Percentiles rank a stretch among this genome's conserved stretches.
These are phyloP conservation scores for Polypedilum pembai DNA, from an alignment of 1,140 invertebrate species.

Conservation along the genomic window DNA sequence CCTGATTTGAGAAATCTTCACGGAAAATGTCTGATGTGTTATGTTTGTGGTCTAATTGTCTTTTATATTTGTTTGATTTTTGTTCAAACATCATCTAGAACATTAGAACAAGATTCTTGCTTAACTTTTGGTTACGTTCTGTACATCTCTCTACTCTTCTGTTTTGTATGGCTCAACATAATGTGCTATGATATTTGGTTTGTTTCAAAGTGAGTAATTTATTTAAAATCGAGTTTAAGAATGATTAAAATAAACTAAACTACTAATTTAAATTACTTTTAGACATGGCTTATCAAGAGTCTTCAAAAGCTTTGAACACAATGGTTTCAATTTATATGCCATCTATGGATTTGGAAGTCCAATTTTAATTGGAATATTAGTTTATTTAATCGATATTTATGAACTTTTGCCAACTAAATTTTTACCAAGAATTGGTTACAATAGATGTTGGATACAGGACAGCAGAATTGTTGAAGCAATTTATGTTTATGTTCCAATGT, in stretches of 20 bases:
- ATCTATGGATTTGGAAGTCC: background rate
- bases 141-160: background rate
- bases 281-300: background rate
- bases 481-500: background rate
- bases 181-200: slow-evolving; percentile 11
- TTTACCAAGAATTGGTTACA: background rate
- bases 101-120: background rate
- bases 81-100: background rate
- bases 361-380: background rate
- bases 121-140: background rate
- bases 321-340: background rate
- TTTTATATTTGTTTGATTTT: background rate
- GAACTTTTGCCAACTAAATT: background rate
- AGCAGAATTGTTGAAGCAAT: background rate
- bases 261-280: background rate
- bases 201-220: slow-evolving; percentile 3
- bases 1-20: background rate
- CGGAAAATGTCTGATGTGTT: background rate
- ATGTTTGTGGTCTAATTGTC: background rate
- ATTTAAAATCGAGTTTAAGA: background rate
- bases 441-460: background rate
- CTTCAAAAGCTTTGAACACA: background rate
- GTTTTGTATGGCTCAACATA: background rate
- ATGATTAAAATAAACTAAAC: background rate
- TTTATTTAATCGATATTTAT: background rate